phyloP scores from a whole-genome alignment of 1,140 invertebrate genomes.

The Halesus radiatus region DNA sequence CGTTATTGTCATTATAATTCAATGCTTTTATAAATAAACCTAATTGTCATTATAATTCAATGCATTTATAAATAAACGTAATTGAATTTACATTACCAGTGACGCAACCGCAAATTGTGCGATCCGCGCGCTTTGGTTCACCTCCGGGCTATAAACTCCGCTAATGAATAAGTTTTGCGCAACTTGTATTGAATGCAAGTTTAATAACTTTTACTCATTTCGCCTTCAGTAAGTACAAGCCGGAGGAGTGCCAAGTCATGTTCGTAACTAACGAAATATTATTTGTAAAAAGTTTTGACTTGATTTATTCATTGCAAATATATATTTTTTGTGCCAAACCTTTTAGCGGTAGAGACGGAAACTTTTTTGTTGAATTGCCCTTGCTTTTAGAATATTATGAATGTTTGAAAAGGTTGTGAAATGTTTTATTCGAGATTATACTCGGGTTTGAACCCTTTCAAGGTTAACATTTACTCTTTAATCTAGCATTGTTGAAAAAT shows the following conservation, averaged over 20 bases:
- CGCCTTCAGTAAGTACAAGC: background rate
- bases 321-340: background rate
- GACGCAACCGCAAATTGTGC: too few relatives aligned
- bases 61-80: too few relatives aligned
- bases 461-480: too few relatives aligned
- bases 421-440: too few relatives aligned
- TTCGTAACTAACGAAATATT: background rate
- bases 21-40: too few relatives aligned
- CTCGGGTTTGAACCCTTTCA: too few relatives aligned
- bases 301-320: constrained; percentile 13
- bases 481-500: too few relatives aligned
- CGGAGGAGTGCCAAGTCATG: background rate
- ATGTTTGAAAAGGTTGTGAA: too few relatives aligned
- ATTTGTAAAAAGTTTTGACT: background rate
- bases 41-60: too few relatives aligned
- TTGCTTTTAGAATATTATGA: too few relatives aligned
- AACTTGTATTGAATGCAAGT: constrained; percentile 36
- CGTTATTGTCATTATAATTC: too few relatives aligned
- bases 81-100: too few relatives aligned
- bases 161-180: constrained; percentile 43
- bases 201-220: constrained; percentile 22
- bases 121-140: background rate
- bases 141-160: background rate
- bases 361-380: background rate
- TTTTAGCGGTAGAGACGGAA: background rate